These are phyloP conservation scores for Tethea ocularis DNA, from an alignment of 2,888 invertebrate species.

Conservation along the genomic window DNA sequence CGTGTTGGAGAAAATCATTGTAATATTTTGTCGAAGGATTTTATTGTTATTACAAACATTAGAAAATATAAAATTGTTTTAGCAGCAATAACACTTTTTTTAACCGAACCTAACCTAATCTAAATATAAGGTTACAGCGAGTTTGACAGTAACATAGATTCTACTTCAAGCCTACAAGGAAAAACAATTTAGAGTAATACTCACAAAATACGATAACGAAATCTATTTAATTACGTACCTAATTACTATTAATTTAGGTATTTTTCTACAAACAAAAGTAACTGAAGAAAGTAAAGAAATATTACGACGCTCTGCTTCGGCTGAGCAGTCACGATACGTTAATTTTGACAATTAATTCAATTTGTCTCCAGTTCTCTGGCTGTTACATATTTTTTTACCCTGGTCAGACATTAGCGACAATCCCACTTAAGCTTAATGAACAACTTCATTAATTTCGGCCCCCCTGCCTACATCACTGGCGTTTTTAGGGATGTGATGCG, in stretches of 20 bases:
- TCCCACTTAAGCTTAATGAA: slow-evolving; percentile 75
- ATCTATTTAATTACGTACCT: background rate
- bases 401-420: slow-evolving; percentile 64
- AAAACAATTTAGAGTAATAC: no score
- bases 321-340: slow-evolving; percentile 18
- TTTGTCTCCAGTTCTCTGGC: slow-evolving; percentile 16
- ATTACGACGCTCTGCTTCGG: slow-evolving; percentile 12
- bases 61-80: no score
- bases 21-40: no score
- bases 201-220: no score
- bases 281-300: background rate
- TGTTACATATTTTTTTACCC: slow-evolving; percentile 50
- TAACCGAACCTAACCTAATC: no score
- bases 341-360: slow-evolving; percentile 30
- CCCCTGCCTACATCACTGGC: slow-evolving; percentile 42
- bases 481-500: slow-evolving; percentile 13
- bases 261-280: slow-evolving; percentile 1
- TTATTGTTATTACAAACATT: no score
- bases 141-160: no score
- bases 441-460: slow-evolving; percentile 73
- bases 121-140: no score
- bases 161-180: no score
- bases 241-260: no score
- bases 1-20: no score
- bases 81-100: no score